These are phyloP conservation scores for Rhinichthys osculus DNA, from an alignment of 2,797 vertebrate genomes.

Conservation along the genomic window DNA sequence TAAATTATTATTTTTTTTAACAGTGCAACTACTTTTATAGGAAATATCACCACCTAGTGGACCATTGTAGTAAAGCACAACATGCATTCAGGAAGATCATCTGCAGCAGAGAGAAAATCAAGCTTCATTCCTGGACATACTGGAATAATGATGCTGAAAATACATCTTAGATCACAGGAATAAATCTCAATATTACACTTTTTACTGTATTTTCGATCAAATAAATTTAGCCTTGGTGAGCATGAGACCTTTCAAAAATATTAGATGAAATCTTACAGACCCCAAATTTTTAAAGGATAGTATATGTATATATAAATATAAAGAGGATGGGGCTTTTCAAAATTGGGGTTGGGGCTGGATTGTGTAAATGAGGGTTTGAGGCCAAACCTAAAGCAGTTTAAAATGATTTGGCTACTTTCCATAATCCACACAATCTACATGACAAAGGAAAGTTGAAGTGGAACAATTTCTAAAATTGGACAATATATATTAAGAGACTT, in stretches of 20 bases:
- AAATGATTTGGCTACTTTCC: background rate
- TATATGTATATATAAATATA: too few species aligned
- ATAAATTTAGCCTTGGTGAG: background rate
- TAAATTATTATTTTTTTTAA: too few species aligned
- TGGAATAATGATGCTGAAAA: background rate
- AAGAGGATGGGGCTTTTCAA: too few species aligned
- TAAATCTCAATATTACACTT: background rate
- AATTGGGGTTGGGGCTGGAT: too few species aligned
- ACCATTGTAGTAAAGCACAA: background rate
- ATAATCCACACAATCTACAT: background rate
- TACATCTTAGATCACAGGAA: background rate
- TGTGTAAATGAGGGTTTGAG: background rate
- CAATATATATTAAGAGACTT: background rate
- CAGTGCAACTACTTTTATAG: background rate
- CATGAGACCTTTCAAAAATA: background rate
- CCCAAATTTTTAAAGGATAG: too few species aligned
- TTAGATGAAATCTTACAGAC: background rate
- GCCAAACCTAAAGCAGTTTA: background rate
- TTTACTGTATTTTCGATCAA: background rate
- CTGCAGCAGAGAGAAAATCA: too few species aligned
- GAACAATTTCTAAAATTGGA: background rate
- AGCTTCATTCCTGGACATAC: background rate
- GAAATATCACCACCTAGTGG: constrained; percentile 18
- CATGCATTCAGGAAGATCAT: too few species aligned
- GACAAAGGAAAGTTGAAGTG: background rate